Evolutionary conservation across 2,888 invertebrate species (phyloP), one percentile per base, ranked within the genome.

Genomic region (Thymelicus lineola): DNA sequence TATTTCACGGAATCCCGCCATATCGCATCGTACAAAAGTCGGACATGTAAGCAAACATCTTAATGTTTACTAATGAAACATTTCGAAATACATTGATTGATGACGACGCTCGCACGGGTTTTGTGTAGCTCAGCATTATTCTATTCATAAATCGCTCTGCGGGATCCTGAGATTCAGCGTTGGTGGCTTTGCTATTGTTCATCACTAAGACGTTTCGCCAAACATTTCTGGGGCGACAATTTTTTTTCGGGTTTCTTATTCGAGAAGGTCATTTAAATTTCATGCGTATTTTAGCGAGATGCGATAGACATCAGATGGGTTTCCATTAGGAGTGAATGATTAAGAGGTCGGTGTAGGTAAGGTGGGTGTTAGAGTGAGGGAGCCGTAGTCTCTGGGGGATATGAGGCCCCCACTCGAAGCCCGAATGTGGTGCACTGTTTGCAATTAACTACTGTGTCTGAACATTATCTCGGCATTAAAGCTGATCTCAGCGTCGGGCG

Each of bases 41-140:
- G 87, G 87, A 90, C 90, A 91, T 91, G 91, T 91, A 93, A 91
- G 92, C 90, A 93, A 93, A 93, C 93, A 93, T 93, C 93, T 93
- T 92, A 93, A 93, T 93, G 91, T 93, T 92, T 90, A 91, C 93
- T 93, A 93, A 93, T 93, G 92, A 91, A 93, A 92, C 90, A 89
- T 91, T 89, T 90, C 89, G 86, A 87, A 85, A 84, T 89, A 90
- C 90, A 90, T 88, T 93, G 93, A 93, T 93, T 90, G 93, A 93
- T 93, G 91, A 86, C 81, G 81, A 79, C 83, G 81, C 76, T 81
- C 83, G 88, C 88, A 85, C 85, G 84, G 86, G 89, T 89, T 90
- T 90, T 89, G 89, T 91, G 89, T 86, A 81, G 84, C 79, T 78
- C 83, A 79, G 82, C 79, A 89, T 91, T 91, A 89, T 91, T 86